Base-by-base conservation (phyloP, 2,888 invertebrate species). In the Linnaemya vulpina region DNA sequence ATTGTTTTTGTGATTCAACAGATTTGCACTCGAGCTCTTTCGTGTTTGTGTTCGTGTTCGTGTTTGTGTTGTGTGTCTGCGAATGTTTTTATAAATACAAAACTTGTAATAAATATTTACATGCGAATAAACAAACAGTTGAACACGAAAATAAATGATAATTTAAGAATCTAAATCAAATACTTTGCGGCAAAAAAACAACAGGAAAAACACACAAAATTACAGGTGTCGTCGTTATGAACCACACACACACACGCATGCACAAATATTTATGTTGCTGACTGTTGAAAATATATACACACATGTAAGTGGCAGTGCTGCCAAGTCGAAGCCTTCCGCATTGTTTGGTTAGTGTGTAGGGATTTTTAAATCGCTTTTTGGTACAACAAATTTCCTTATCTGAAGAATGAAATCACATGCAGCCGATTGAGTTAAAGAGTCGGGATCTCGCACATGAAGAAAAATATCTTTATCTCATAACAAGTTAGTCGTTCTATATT, bases 1-100 rank as follows among this genome's bases (percentile, higher is more conserved):
- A 58, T 58, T 83, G 63, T 75, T 83, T 76, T 58, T 70, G 10
- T 17, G 58, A 79, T 75, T 51, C 58, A 74, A 74, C 38, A 30
- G 40, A 77, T 82, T 55, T 76, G 43, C 35, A 70, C 1, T 13
- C 13, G 15, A 58, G 43, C 5, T 25, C 43, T 38, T 25, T 25
- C 10, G 17, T 46, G 46, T 25, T 55, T 74, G 22, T n/a, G n/a
- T n/a, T n/a, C n/a, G n/a, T n/a, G n/a, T n/a, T n/a, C n/a, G n/a
- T n/a, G n/a, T n/a, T n/a, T n/a, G n/a, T n/a, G n/a, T n/a, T n/a
- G n/a, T 62, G 35, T 11, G 38, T 38, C 9, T 58, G 17, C 25
- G 22, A 60, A 4, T 11, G 30, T 68, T 68, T 25, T 17, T 49
- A 49, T 60, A 40, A 51, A 68, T 68, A 22, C 15, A 60, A 38